A percentile compares a stretch with the other conserved stretches of the same genome.
Evolutionary conservation across 92 coral and sea anemone species (phyloP).

Genomic region (Zoanthus solanderi): DNA sequence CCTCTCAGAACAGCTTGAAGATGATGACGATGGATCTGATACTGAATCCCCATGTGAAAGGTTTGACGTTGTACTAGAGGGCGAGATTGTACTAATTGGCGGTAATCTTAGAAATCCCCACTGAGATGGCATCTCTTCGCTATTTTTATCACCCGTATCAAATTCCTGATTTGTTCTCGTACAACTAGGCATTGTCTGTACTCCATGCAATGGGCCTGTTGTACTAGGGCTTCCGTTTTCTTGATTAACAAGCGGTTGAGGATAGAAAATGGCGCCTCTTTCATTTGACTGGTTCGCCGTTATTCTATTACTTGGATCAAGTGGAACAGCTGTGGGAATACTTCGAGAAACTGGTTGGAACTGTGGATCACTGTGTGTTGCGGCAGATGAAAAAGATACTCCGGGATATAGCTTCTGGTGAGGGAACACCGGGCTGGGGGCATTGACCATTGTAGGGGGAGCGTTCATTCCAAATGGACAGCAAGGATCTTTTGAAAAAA

Average conservation of each 20-base stretch:
- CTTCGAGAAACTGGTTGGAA: not conserved
- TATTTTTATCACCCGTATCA: slow-evolving; percentile 37
- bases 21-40: slow-evolving; percentile 21
- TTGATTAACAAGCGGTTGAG: slow-evolving; percentile 27
- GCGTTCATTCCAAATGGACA: slow-evolving; percentile 59
- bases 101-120: slow-evolving; percentile 83
- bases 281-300: slow-evolving; percentile 22
- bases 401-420: slow-evolving; percentile 68
- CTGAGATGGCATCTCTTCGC: slow-evolving; percentile 79
- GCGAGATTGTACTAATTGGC: slow-evolving; percentile 80
- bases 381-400: slow-evolving; percentile 38
- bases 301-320: slow-evolving; percentile 15
- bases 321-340: slow-evolving; percentile 5
- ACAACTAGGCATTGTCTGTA: slow-evolving; percentile 22
- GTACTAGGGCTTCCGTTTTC: slow-evolving; percentile 21
- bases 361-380: not conserved
- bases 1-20: slow-evolving; percentile 32
- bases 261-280: slow-evolving; percentile 41
- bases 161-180: slow-evolving; percentile 55
- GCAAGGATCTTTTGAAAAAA: slow-evolving; percentile 1
- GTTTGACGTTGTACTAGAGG: slow-evolving; percentile 65
- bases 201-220: not conserved
- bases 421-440: slow-evolving; percentile 69
- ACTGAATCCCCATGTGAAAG: not conserved
- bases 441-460: slow-evolving; percentile 66